Conservation (phyloP, 2,797 vertebrate species). For the Pygocentrus nattereri region DNA sequence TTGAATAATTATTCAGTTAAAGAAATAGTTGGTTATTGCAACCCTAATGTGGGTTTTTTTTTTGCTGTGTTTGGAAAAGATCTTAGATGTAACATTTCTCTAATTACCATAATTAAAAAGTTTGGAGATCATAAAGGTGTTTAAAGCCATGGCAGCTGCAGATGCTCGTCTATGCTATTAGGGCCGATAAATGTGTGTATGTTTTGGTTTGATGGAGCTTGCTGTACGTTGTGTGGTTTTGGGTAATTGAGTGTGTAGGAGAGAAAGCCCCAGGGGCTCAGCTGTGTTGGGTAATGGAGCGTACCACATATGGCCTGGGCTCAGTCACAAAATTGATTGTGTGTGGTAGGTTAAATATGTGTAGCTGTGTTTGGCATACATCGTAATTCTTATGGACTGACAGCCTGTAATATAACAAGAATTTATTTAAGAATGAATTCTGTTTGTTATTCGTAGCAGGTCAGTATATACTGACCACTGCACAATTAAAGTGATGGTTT, state of each 20-base stretch:
- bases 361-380: neutral
- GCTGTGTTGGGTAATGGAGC: constrained; percentile 35
- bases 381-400: neutral
- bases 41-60: no score
- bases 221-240: constrained; percentile 20
- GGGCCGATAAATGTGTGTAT: neutral
- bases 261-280: neutral
- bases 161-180: neutral
- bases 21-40: no score
- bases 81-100: neutral
- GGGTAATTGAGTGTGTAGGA: constrained; percentile 35
- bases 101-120: neutral
- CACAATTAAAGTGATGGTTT: no score
- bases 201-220: neutral
- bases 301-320: constrained; percentile 8
- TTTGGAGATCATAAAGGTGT: neutral
- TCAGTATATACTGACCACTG: no score
- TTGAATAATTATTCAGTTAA: no score
- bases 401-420: neutral
- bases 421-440: no score
- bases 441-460: neutral
- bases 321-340: constrained; percentile 12
- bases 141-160: neutral
- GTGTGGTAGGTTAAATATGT: neutral
- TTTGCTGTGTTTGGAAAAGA: no score